Evolutionary conservation across 2,113 vertebrate genomes (phyloP), one percentile per base, ranked within the genome.

Genomic region (Onychostoma macrolepis): DNA sequence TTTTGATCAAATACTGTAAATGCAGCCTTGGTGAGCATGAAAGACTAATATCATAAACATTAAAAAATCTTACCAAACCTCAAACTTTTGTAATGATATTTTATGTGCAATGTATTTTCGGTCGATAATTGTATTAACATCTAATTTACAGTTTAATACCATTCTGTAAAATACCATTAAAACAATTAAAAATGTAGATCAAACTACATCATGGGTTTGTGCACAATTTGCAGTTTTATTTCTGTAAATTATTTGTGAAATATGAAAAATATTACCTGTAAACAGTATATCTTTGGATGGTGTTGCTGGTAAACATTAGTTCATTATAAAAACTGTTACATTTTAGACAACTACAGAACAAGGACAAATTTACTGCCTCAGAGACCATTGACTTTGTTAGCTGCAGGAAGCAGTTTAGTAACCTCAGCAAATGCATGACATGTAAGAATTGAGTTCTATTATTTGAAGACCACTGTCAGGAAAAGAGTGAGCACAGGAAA

Each of bases 361-460:
- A 6, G 71, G 19, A 43, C 24, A 75, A 43, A 43, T n/a, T 43
- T 75, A 43, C 71, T 75, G 10, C 38, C 21, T 43, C n/a, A 45
- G 21, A 74, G 12, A 41, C 24, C 11, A 45, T 45, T 26, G 24
- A 26, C 12, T 75, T 74, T 75, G 41, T 6, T 45, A 75, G 38
- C 41, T 45, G 38, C 12, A 43, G 41, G 24, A 75, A 15, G 41
- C 11, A 45, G 72, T 75, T 75, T 75, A 26, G 72, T 26, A 75
- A 75, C 72, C 41, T 75, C 72, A 75, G 72, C 41, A 75, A 75
- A 75, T 75, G 72, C 72, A 15, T 75, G 72, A 45, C 72, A 75
- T 75, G 41, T 75, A 75, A 6, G 13, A 78, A 78, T 78, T 53
- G n/a, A 50, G 17, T 78, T 50, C 75, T 77, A 50, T 13, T 30